These are phyloP conservation scores for Perodicticus potto DNA, from an alignment of 2,797 vertebrate genomes.

Conservation along the genomic window DNA sequence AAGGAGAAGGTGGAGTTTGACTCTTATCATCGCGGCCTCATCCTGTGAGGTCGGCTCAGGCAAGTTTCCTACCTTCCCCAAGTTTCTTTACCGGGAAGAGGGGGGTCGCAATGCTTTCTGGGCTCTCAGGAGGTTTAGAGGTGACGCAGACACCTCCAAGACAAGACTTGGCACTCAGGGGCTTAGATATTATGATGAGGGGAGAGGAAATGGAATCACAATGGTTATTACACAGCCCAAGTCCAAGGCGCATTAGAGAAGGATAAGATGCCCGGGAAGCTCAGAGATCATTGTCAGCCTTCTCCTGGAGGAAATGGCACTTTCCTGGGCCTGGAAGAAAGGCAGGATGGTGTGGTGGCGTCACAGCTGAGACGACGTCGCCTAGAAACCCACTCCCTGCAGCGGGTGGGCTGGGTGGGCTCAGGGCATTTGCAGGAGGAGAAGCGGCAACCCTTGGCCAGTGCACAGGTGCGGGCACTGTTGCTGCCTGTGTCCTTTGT, in stretches of 20 bases:
- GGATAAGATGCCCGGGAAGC: not conserved
- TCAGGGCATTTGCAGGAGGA: not conserved
- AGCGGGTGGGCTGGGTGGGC: not conserved
- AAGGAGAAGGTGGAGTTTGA: rapidly evolving
- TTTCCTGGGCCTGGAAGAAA: not conserved
- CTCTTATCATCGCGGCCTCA: rapidly evolving
- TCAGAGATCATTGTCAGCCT: not conserved
- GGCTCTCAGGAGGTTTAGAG: not conserved
- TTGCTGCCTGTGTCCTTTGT: rapidly evolving
- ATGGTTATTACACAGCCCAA: too few species aligned
- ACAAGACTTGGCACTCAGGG: too few species aligned
- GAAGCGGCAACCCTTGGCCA: not conserved
- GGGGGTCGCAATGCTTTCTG: not conserved
- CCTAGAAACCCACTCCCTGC: not conserved
- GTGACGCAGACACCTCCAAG: not conserved
- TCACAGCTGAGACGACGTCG: not conserved
- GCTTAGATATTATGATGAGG: not conserved
- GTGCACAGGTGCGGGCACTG: rapidly evolving
- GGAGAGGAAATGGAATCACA: not conserved
- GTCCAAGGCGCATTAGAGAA: not conserved
- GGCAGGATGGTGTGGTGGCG: not conserved
- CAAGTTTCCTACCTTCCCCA: rapidly evolving
- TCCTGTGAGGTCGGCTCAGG: not conserved
- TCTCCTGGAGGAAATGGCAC: not conserved
- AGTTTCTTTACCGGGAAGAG: not conserved